A percentile compares a stretch with the other conserved stretches of the same genome.
Conservation (phyloP, 2,113 vertebrate genomes). For the Osmerus eperlanus region DNA sequence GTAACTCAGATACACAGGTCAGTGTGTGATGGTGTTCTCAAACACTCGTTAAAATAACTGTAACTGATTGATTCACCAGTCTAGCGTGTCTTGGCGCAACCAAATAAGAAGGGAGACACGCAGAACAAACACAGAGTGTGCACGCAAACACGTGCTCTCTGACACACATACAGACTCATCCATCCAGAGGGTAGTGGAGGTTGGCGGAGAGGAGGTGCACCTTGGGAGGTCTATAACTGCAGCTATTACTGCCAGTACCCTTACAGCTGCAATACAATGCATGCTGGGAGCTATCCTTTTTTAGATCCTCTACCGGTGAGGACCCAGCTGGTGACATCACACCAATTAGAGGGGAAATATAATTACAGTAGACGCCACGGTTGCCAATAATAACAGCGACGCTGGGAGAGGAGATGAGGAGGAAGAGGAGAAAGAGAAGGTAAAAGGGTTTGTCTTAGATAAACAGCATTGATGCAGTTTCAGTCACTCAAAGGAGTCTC, state of each 20-base stretch:
- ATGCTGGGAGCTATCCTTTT: conserved; percentile 13
- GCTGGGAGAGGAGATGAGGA: neutral
- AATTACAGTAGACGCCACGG: conserved; percentile 20
- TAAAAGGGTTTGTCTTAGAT: neutral
- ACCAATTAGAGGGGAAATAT: conserved; percentile 25
- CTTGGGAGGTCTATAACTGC: conserved; percentile 12
- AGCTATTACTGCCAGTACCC: conserved; percentile 19
- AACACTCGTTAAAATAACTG: neutral
- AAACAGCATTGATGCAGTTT: conserved; percentile 14
- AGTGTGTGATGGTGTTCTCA: too few species aligned
- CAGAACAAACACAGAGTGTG: neutral
- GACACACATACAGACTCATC: neutral
- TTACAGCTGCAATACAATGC: neutral
- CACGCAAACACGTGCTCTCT: neutral
- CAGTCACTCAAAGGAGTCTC: conserved; percentile 13
- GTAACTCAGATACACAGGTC: too few species aligned
- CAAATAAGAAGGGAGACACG: neutral
- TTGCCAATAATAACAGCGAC: neutral
- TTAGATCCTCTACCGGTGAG: conserved; percentile 18
- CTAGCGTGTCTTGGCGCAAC: neutral
- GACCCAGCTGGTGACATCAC: conserved; percentile 29
- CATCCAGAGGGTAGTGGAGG: neutral
- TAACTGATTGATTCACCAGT: neutral
- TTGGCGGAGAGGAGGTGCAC: neutral
- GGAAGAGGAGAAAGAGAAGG: conserved; percentile 6